phyloP scores from a whole-genome alignment of 2,797 vertebrate species.

The Pyrocephalus nanus region DNA sequence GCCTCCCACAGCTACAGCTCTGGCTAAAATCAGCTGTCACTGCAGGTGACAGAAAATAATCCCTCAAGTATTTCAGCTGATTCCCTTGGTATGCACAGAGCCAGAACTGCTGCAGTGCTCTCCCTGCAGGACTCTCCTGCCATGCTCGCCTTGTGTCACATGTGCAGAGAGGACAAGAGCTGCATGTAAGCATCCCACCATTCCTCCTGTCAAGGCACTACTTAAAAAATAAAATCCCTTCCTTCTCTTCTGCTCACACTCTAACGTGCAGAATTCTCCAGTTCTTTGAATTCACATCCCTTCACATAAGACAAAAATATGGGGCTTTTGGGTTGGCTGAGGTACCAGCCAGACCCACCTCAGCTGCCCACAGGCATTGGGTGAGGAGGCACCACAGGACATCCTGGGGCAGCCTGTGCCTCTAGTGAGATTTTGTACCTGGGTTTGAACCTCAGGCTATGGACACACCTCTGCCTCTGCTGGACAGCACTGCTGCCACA shows the following conservation, averaged over 20 bases:
- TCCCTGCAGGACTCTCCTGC: neutral
- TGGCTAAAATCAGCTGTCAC: neutral
- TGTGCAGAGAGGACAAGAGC: accelerated
- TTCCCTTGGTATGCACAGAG: neutral
- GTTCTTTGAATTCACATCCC: neutral
- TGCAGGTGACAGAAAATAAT: neutral
- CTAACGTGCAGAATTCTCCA: neutral
- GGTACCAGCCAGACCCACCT: neutral
- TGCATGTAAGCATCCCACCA: neutral
- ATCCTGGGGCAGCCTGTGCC: neutral
- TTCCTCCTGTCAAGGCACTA: neutral
- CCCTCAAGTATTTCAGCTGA: neutral
- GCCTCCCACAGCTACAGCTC: neutral
- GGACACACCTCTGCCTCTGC: neutral
- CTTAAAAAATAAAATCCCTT: neutral
- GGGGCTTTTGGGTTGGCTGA: neutral
- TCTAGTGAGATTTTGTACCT: accelerated
- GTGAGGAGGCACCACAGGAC: neutral
- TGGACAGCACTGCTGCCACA: neutral
- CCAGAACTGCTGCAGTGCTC: neutral
- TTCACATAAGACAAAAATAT: accelerated
- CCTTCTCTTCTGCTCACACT: neutral
- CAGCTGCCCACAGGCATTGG: accelerated
- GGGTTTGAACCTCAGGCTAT: accelerated
- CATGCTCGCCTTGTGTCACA: neutral